Base-by-base conservation (phyloP, 1,140 invertebrate species). In the Pogonomyrmex barbatus region DNA sequence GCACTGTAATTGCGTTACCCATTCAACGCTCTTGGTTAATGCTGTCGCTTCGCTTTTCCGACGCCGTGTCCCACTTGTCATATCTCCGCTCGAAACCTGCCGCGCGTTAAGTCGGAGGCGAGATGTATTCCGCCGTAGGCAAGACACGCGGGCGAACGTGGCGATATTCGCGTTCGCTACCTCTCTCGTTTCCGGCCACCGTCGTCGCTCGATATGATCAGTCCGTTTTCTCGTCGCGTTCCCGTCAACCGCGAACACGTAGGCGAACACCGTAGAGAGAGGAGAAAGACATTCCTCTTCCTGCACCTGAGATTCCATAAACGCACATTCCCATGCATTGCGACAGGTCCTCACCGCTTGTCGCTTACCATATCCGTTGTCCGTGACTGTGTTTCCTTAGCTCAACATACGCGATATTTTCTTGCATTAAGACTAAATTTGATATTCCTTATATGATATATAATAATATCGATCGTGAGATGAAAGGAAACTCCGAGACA, bases 11-110 rank as follows among this genome's bases (percentile, higher is more conserved):
- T 83, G 30, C 68, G 58, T 83, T 83, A 83, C 6, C 68, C 79
- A 75, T 83, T 75, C 60, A 52, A 52, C 58, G 70, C 65, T 65
- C 58, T 83, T 85, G 67, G 62, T 83, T 75, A 86, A 83, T 30
- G 79, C 30, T 60, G 79, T 73, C 68, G 79, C 67, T 47, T 30
- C 58, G 68, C 68, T 87, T 68, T 77, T 76, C 84, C 65, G 84
- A 58, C 63, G 85, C 45, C 24, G 56, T 24, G 52, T 60, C 17
- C 54, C 30, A 39, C 0, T 5, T 42, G 79, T 83, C 79, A 82
- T 56, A 71, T 60, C 62, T 45, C 36, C 62, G 77, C 47, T 54
- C 14, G n/a, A 17, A 42, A 67, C 2, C 58, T 30, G 17, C 73
- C 58, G 12, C 39, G 67, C 33, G 79, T 71, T 82, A 71, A 82